phyloP scores from a whole-genome alignment of 2,113 vertebrate genomes.

The Columbina picui region DNA sequence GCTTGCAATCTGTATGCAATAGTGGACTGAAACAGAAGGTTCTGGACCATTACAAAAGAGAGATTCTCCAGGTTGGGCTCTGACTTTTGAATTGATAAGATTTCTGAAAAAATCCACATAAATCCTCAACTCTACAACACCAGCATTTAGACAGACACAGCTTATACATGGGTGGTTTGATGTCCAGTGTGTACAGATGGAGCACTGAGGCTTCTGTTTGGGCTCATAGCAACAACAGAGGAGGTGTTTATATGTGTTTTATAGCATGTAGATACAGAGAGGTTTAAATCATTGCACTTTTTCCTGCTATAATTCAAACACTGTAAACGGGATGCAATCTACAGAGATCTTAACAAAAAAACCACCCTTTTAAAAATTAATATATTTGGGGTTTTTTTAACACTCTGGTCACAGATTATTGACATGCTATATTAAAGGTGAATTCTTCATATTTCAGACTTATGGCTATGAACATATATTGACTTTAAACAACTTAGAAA shows the following conservation, averaged over 20 bases:
- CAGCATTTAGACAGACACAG: not conserved
- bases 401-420: not conserved
- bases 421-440: not conserved
- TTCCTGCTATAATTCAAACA: not conserved
- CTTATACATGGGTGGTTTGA: not conserved
- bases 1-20: slow-evolving; percentile 95
- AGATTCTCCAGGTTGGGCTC: slow-evolving; percentile 90
- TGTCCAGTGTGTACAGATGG: fast-evolving
- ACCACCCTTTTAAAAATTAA: not conserved
- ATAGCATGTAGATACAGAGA: not conserved
- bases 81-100: not conserved
- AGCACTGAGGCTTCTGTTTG: not conserved
- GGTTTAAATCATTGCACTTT: not conserved
- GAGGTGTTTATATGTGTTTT: not conserved
- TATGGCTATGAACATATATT: slow-evolving; percentile 95
- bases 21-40: slow-evolving; percentile 96
- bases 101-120: not conserved
- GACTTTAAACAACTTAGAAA: slow-evolving; percentile 93
- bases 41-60: slow-evolving; percentile 92
- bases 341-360: not conserved
- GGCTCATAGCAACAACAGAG: not conserved
- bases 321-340: not conserved
- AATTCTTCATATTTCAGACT: slow-evolving; percentile 77
- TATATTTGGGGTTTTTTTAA: not conserved
- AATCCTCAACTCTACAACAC: not conserved